Conservation (phyloP, 2,888 invertebrate species). For the Steinernema carpocapsae region DNA sequence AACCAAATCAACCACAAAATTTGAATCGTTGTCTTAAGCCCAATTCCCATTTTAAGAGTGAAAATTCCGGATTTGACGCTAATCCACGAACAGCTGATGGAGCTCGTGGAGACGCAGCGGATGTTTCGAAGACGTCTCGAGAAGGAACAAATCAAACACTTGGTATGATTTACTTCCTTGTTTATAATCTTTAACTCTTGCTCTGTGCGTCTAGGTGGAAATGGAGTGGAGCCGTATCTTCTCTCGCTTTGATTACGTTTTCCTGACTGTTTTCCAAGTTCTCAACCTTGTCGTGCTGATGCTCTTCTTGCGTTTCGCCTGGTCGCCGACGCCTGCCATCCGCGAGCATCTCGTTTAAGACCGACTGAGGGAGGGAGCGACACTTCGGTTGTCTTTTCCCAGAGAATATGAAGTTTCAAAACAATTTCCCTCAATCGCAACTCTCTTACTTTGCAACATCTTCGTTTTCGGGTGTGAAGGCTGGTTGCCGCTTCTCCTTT, state of each 20-base stretch:
- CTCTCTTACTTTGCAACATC: neutral
- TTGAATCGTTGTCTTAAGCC: neutral
- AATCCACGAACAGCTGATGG: constrained; percentile 54
- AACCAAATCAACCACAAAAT: neutral
- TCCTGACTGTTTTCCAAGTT: constrained; percentile 56
- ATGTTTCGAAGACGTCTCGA: constrained; percentile 13
- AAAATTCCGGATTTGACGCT: constrained; percentile 43
- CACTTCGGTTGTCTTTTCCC: too few relatives aligned
- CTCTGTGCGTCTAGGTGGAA: constrained; percentile 49
- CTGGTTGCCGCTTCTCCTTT: neutral
- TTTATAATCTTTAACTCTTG: neutral
- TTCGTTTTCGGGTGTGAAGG: constrained; percentile 3
- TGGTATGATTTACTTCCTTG: constrained; percentile 40
- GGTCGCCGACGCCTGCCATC: constrained; percentile 53
- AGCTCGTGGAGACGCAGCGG: constrained; percentile 42
- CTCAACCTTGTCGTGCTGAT: constrained; percentile 54
- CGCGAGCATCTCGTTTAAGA: constrained; percentile 50
- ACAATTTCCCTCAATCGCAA: neutral
- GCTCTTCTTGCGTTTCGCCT: constrained; percentile 56
- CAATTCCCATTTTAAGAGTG: constrained; percentile 21
- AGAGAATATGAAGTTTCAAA: neutral
- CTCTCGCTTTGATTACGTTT: constrained; percentile 55
- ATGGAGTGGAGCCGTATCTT: constrained; percentile 60
- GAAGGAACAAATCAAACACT: constrained; percentile 40
- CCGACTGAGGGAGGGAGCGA: neutral